A percentile compares a stretch with the other conserved stretches of the same genome.
Evolutionary conservation across 2,888 invertebrate genomes (phyloP).

Genomic region (Parnassius glacialis): DNA sequence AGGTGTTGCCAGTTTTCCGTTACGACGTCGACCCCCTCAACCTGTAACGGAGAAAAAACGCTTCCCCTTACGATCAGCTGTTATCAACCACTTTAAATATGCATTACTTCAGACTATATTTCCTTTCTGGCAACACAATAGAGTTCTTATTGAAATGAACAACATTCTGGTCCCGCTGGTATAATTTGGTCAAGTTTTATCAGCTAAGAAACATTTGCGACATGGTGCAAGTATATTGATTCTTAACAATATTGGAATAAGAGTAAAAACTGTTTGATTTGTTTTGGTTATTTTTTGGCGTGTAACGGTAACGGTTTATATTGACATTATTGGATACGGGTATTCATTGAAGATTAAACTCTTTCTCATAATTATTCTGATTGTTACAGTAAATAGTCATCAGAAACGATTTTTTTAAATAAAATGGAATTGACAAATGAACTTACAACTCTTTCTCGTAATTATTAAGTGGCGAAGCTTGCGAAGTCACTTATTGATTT

Average conservation of each 20-base stretch:
- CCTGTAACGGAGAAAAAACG: constrained; percentile 29
- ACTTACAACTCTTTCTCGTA: too few relatives aligned
- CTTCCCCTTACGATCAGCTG: constrained; percentile 34
- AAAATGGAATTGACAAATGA: too few relatives aligned
- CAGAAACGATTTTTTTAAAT: too few relatives aligned
- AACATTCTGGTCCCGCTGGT: background rate
- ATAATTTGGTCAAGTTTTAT: constrained; percentile 3
- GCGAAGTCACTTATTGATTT: too few relatives aligned
- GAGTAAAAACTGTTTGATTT: background rate
- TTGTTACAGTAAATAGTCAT: too few relatives aligned
- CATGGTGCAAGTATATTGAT: background rate
- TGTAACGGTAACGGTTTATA: constrained; percentile 5
- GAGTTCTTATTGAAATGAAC: background rate
- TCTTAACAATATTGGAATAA: background rate
- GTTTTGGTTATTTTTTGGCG: background rate
- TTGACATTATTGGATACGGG: background rate
- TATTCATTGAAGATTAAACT: too few relatives aligned
- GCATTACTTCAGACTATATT: background rate
- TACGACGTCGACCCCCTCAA: constrained; percentile 34
- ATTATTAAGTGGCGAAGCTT: too few relatives aligned
- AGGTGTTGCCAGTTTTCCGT: constrained; percentile 37
- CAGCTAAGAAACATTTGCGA: background rate
- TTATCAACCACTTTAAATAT: constrained; percentile 22
- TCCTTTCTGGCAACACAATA: background rate
- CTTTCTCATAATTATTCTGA: too few relatives aligned